These are phyloP conservation scores for Alcis repandata DNA, from an alignment of 2,888 invertebrate species.

Conservation along the genomic window DNA sequence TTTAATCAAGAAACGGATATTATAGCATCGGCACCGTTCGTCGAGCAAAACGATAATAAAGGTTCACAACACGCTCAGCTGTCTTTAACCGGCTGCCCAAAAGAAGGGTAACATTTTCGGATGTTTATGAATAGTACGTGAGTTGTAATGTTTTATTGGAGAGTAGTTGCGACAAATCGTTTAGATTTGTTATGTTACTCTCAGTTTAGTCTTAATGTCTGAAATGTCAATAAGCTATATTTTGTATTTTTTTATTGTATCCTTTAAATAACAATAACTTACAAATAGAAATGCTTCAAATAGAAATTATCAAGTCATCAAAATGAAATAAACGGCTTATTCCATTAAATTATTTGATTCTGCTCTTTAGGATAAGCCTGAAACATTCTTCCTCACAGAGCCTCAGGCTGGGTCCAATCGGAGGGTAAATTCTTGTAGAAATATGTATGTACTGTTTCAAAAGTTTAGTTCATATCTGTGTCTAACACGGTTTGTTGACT, in stretches of 20 bases:
- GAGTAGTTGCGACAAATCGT: too few relatives aligned
- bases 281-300: too few relatives aligned
- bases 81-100: not conserved
- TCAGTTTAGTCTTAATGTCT: too few relatives aligned
- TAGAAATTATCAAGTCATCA: not conserved
- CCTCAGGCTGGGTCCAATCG: not conserved
- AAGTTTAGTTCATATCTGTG: not conserved
- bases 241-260: too few relatives aligned
- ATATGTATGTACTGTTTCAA: not conserved
- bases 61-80: not conserved
- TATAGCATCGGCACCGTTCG: slow-evolving; percentile 31
- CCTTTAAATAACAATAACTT: too few relatives aligned
- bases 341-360: too few relatives aligned
- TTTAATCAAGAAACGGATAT: slow-evolving; percentile 59
- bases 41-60: slow-evolving; percentile 3
- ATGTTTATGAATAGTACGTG: too few relatives aligned
- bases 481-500: slow-evolving; percentile 31
- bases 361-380: too few relatives aligned
- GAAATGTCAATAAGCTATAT: too few relatives aligned
- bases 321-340: not conserved
- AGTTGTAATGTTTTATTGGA: too few relatives aligned
- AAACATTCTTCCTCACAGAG: not conserved
- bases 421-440: not conserved
- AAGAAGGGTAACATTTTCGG: too few relatives aligned
- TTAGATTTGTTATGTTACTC: too few relatives aligned